These are phyloP conservation scores for Dryobotodes eremita DNA, from an alignment of 2,888 invertebrate species.

Conservation along the genomic window DNA sequence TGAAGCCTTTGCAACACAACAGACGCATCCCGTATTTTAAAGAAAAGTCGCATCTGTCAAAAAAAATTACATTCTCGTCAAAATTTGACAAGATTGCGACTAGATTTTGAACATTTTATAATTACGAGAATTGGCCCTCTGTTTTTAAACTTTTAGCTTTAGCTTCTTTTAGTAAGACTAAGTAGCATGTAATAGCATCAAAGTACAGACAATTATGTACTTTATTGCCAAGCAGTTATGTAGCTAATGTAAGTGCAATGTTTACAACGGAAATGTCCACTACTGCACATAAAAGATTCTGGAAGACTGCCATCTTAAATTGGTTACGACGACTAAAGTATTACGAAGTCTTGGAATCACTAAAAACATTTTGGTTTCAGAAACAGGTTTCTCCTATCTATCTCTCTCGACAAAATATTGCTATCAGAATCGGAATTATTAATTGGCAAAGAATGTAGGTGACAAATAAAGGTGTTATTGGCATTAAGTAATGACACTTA, in stretches of 20 bases:
- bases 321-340: slow-evolving; percentile 11
- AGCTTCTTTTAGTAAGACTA: slow-evolving; percentile 6
- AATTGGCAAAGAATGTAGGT: too few species aligned
- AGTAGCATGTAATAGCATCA: background rate
- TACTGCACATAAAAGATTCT: background rate
- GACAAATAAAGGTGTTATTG: background rate
- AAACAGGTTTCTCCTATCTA: too few species aligned
- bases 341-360: background rate
- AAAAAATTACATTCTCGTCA: background rate
- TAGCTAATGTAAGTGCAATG: slow-evolving; percentile 4
- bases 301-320: slow-evolving; percentile 22
- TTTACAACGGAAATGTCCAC: slow-evolving; percentile 7
- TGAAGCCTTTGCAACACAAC: background rate
- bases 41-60: too few species aligned
- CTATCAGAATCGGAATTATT: too few species aligned
- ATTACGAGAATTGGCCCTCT: background rate
- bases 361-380: background rate
- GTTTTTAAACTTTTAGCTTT: background rate
- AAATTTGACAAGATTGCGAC: background rate
- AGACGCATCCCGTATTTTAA: background rate
- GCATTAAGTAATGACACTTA: background rate
- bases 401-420: too few species aligned
- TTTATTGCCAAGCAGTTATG: background rate
- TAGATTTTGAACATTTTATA: background rate
- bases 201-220: background rate